phyloP scores from a whole-genome alignment of 2,888 invertebrate species.

The Macaria notata region DNA sequence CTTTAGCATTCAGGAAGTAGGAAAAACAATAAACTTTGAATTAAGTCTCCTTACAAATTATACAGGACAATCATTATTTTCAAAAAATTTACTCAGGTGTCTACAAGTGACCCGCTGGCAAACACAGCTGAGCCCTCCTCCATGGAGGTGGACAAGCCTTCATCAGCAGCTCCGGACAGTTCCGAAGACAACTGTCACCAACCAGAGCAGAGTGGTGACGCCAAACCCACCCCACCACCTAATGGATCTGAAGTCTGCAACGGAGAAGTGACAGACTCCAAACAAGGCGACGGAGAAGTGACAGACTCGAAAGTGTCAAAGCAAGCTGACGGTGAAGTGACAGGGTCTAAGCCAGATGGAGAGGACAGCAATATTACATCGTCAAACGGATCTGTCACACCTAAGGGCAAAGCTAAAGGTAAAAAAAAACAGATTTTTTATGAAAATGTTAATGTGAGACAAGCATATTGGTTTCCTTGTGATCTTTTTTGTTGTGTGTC shows the following conservation, averaged over 20 bases:
- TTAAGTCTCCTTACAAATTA: no score
- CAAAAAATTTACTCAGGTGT: slow-evolving; percentile 52
- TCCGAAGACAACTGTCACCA: slow-evolving; percentile 68
- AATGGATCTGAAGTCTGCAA: slow-evolving; percentile 62
- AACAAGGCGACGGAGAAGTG: slow-evolving; percentile 63
- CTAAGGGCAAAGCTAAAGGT: slow-evolving; percentile 71
- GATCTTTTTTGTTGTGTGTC: no score
- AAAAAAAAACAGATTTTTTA: not conserved
- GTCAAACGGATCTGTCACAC: slow-evolving; percentile 77
- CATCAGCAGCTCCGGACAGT: slow-evolving; percentile 65
- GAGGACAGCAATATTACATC: slow-evolving; percentile 74
- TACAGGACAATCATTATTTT: no score
- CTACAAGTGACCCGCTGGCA: slow-evolving; percentile 67
- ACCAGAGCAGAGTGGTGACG: slow-evolving; percentile 70
- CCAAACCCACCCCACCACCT: slow-evolving; percentile 40
- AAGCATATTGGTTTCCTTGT: no score
- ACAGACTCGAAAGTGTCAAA: slow-evolving; percentile 57
- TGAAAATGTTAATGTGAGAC: no score
- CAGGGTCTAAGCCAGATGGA: slow-evolving; percentile 66
- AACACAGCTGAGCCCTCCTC: slow-evolving; percentile 44
- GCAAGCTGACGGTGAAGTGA: slow-evolving; percentile 70
- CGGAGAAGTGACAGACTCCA: slow-evolving; percentile 74
- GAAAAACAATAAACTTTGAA: no score
- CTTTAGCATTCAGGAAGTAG: no score
- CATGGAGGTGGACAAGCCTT: slow-evolving; percentile 57